Evolutionary conservation across 2,113 vertebrate genomes (phyloP).

Genomic region (Lynx canadensis): DNA sequence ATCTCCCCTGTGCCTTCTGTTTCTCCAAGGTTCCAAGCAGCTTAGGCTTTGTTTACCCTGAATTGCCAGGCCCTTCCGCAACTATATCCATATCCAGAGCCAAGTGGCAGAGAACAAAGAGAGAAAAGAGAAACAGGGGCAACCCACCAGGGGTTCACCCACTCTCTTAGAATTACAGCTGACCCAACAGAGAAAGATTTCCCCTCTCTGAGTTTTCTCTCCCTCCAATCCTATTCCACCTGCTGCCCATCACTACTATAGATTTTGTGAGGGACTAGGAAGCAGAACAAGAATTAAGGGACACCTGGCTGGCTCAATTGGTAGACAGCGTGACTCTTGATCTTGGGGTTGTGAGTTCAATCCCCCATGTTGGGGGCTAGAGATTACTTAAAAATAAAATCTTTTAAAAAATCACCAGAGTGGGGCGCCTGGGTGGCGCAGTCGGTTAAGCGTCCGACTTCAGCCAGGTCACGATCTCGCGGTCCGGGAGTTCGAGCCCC

Average conservation of each 20-base stretch:
- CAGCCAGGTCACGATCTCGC: too few species aligned
- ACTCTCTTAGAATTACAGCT: neutral
- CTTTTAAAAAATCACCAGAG: neutral
- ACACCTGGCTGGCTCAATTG: too few species aligned
- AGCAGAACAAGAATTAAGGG: neutral
- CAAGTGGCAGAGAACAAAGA: neutral
- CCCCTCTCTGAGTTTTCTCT: neutral
- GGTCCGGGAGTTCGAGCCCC: too few species aligned
- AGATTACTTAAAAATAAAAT: neutral
- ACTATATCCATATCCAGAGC: too few species aligned
- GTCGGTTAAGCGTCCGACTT: too few species aligned
- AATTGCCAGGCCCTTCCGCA: neutral
- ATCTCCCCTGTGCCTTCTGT: neutral
- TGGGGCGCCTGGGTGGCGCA: too few species aligned
- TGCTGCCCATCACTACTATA: neutral
- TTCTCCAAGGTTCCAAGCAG: neutral
- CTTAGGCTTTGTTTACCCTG: neutral
- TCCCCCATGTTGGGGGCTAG: too few species aligned
- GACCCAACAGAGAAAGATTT: neutral
- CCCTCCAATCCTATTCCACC: neutral
- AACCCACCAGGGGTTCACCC: too few species aligned
- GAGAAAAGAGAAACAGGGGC: neutral
- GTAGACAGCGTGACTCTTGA: too few species aligned
- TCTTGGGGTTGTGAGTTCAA: too few species aligned
- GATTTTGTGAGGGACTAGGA: neutral